These are phyloP conservation scores for Nesospiza acunhae DNA, from an alignment of 2,113 vertebrate genomes.

Conservation along the genomic window DNA sequence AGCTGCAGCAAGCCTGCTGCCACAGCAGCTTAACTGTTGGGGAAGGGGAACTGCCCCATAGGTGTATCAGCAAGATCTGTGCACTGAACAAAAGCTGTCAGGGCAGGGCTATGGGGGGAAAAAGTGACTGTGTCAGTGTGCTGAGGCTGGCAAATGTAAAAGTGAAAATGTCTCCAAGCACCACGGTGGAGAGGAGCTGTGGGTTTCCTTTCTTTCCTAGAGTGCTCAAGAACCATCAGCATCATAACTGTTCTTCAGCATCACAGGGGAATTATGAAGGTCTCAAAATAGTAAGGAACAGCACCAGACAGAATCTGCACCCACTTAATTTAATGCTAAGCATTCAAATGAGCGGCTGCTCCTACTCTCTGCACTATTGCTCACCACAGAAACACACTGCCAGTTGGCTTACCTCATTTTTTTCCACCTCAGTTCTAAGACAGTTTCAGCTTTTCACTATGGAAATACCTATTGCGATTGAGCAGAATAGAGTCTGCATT, in stretches of 20 bases:
- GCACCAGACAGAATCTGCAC: background rate
- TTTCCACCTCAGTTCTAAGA: background rate
- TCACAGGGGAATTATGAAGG: background rate
- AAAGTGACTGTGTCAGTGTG: background rate
- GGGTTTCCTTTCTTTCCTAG: background rate
- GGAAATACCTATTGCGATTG: background rate
- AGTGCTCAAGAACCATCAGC: background rate
- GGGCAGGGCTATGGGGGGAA: background rate
- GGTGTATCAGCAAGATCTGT: background rate
- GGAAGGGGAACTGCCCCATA: background rate
- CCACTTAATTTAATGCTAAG: background rate
- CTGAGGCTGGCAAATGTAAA: background rate
- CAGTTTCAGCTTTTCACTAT: background rate
- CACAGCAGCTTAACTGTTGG: background rate
- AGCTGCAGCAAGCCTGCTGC: background rate
- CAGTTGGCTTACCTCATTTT: background rate
- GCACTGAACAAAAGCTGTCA: background rate
- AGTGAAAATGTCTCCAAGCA: background rate
- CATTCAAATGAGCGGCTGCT: background rate
- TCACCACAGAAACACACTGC: background rate
- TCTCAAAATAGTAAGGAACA: background rate
- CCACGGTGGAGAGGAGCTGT: background rate
- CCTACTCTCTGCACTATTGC: background rate
- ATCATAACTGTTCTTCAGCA: background rate
- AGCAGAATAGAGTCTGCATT: background rate